Conservation (phyloP, 1,140 invertebrate genomes). For the Leguminivora glycinivorella region DNA sequence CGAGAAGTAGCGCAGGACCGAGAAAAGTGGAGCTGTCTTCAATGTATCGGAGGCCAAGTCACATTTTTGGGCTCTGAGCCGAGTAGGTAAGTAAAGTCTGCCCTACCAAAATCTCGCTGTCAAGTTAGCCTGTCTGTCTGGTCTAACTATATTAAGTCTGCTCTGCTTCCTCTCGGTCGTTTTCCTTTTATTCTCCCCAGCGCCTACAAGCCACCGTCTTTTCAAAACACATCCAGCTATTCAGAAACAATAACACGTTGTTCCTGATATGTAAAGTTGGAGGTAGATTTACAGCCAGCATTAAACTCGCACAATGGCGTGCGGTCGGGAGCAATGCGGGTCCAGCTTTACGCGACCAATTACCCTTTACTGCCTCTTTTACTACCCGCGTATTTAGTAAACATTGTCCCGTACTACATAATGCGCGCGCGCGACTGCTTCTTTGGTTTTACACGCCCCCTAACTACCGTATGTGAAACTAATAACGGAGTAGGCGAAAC, state of each 20-base stretch:
- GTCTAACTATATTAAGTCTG: background rate
- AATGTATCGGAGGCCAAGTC: too few species aligned
- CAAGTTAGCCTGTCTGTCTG: too few species aligned
- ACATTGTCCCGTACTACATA: slow-evolving; percentile 39
- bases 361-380: slow-evolving; percentile 45
- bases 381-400: slow-evolving; percentile 40
- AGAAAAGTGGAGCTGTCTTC: too few species aligned
- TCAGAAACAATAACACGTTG: slow-evolving; percentile 43
- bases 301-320: slow-evolving; percentile 44
- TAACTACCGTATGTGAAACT: background rate
- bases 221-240: slow-evolving; percentile 2
- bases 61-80: too few species aligned
- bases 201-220: background rate
- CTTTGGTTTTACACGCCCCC: background rate
- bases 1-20: too few species aligned
- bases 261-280: slow-evolving; percentile 47
- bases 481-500: background rate
- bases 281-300: slow-evolving; percentile 50
- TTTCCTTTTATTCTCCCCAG: background rate
- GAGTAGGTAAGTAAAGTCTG: too few species aligned
- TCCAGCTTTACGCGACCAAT: slow-evolving; percentile 47
- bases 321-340: slow-evolving; percentile 48
- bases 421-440: background rate
- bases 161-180: background rate
- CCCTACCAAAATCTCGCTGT: too few species aligned